A percentile compares a stretch with the other conserved stretches of the same genome.
These are phyloP conservation scores for Pseudomugil tenellus DNA, from an alignment of 2,797 vertebrate genomes.

Conservation along the genomic window DNA sequence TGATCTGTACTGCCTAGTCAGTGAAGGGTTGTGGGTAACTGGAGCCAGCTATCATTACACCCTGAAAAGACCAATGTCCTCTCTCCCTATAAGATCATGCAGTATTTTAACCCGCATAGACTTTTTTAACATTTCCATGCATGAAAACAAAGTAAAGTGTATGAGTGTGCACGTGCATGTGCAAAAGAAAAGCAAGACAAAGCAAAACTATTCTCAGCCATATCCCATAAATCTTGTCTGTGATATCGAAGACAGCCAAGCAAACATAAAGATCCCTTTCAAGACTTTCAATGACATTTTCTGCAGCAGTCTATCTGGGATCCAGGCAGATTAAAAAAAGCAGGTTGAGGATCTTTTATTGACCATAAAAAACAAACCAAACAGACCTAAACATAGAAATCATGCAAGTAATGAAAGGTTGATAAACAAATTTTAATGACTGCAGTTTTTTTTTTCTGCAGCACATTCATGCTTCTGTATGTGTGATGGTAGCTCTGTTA, in stretches of 20 bases:
- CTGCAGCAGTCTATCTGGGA: constrained; percentile 24
- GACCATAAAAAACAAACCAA: neutral
- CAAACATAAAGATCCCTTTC: constrained; percentile 13
- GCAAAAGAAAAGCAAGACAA: too few species aligned
- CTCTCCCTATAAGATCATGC: too few species aligned
- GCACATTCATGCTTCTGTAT: neutral
- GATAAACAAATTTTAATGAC: constrained; percentile 42
- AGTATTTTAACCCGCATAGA: too few species aligned
- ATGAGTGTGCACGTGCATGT: too few species aligned
- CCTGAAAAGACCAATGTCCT: too few species aligned
- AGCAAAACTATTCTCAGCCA: too few species aligned
- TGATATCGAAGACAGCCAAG: neutral
- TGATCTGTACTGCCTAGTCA: too few species aligned
- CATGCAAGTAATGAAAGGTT: constrained; percentile 24
- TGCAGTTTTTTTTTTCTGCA: constrained; percentile 25
- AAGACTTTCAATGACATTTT: constrained; percentile 29
- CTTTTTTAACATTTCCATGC: too few species aligned
- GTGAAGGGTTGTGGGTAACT: too few species aligned
- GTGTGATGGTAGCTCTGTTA: constrained; percentile 5
- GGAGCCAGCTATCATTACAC: too few species aligned
- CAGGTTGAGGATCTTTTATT: constrained; percentile 31
- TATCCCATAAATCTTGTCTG: too few species aligned
- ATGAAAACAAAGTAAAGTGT: too few species aligned
- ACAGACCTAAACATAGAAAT: neutral
- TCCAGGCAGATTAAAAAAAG: constrained; percentile 9